Evolutionary conservation across 1,140 invertebrate genomes (phyloP), one percentile per base, ranked within the genome.

Genomic region (Trypoxylus dichotomus): DNA sequence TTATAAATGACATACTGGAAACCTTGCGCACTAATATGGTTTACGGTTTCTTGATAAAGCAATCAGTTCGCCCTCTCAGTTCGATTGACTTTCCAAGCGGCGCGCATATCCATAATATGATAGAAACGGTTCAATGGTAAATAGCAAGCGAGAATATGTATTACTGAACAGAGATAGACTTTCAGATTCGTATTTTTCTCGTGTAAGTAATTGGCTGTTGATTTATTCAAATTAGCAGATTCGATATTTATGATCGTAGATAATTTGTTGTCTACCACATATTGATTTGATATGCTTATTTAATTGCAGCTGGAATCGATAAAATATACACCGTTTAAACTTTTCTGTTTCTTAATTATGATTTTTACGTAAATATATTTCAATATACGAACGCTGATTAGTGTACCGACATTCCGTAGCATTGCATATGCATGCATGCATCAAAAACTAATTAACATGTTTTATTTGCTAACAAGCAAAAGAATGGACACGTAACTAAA

Each of bases 11-110:
- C 19, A 27, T 68, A 68, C 24, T 27, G 60, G 60, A 29, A 29
- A 68, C 60, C 60, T 68, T 68, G 60, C 21, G 24, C 7, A 24
- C 13, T 68, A 68, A 68, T 68, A 68, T 68, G 32, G 32, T 68
- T 68, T 68, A 68, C 15, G 60, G 60, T 24, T 68, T 68, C 27
- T 13, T 29, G 27, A 68, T 68, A 68, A 68, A 68, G 24, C 21
- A 8, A 8, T 29, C 24, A 10, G 7, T 68, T 27, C 21, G 15
- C 15, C 10, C 32, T 5, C 47, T 21, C 11, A 2, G 19, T 54
- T 6, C 15, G 47, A 19, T 6, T 54, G 19, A 54, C 47, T 19
- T 54, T 54, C 15, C 5, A 8, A 5, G 32, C 3, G 32, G 32
- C 10, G 0, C 10, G 32, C 32, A 8, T 37, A 37, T 37, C 0